Evolutionary conservation across 1,140 invertebrate species (phyloP).

Genomic region (Sipha flava): DNA sequence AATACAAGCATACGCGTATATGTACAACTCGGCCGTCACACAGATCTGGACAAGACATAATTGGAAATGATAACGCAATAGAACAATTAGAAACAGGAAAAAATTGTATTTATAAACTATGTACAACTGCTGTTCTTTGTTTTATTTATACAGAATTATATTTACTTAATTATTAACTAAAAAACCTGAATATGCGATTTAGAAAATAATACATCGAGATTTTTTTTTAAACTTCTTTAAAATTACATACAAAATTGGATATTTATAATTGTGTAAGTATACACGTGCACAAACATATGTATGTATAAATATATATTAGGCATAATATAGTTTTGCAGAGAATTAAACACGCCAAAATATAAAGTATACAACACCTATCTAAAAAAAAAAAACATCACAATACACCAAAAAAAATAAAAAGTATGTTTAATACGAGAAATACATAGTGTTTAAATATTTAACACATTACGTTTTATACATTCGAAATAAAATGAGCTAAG

Average conservation of each 20-base stretch:
- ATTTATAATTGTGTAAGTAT: background rate
- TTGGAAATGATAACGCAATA: too few relatives aligned
- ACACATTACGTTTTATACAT: background rate
- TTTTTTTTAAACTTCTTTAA: background rate
- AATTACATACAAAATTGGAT: background rate
- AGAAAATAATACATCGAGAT: background rate
- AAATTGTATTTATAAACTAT: slow-evolving; percentile 17
- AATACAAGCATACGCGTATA: too few relatives aligned
- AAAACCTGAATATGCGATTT: background rate
- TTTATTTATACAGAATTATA: background rate
- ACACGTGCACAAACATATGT: background rate
- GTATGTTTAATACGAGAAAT: background rate
- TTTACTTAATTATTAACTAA: background rate
- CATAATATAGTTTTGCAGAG: background rate
- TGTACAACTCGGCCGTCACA: too few relatives aligned
- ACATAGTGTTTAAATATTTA: background rate
- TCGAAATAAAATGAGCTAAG: slow-evolving; percentile 21
- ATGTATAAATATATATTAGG: background rate
- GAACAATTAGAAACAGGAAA: slow-evolving; percentile 1
- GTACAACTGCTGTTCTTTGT: background rate
- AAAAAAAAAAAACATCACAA: slow-evolving; percentile 24
- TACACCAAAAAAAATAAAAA: background rate
- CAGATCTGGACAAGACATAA: too few relatives aligned
- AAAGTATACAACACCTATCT: background rate
- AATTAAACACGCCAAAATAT: background rate